Evolutionary conservation across 64 coral and sea anemone species (phyloP).

Genomic region (Actinia equina): DNA sequence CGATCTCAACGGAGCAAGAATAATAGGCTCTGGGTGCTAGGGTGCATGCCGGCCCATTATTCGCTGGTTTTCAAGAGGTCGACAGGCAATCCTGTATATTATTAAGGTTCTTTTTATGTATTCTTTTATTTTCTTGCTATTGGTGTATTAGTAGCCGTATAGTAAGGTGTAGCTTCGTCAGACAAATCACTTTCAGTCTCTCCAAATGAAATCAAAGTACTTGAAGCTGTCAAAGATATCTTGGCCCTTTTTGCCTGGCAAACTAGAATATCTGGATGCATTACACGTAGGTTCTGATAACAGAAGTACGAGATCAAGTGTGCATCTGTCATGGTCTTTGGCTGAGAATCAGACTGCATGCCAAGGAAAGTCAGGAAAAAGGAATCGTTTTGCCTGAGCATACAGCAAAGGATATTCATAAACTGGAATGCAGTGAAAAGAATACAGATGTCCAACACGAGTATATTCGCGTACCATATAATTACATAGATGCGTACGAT

Average conservation of each 20-base stretch:
- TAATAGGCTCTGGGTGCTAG: too few relatives aligned
- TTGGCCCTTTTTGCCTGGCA: not conserved
- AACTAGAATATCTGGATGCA: slow-evolving; percentile 25
- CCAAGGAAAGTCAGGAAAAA: slow-evolving; percentile 54
- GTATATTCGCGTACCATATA: slow-evolving; percentile 59
- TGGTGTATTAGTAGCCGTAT: slow-evolving; percentile 4
- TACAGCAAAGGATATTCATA: slow-evolving; percentile 64
- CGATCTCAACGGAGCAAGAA: too few relatives aligned
- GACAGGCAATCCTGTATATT: too few relatives aligned
- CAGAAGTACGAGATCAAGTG: slow-evolving; percentile 84
- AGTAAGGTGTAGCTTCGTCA: not conserved
- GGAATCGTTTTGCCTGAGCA: slow-evolving; percentile 57
- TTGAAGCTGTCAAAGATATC: not conserved
- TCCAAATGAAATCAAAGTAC: slow-evolving; percentile 23
- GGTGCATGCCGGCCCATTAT: too few relatives aligned
- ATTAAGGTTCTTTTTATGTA: too few relatives aligned
- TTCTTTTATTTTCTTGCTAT: not conserved
- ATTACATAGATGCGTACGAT: slow-evolving; percentile 45
- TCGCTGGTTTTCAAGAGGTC: too few relatives aligned
- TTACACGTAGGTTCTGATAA: slow-evolving; percentile 42
- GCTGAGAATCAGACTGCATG: slow-evolving; percentile 4
- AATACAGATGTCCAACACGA: slow-evolving; percentile 55
- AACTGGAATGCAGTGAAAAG: slow-evolving; percentile 60
- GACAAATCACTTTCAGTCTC: slow-evolving; percentile 15
- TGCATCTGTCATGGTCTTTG: slow-evolving; percentile 28